phyloP scores from a whole-genome alignment of 2,888 invertebrate species.

The Yponomeuta sedellus region DNA sequence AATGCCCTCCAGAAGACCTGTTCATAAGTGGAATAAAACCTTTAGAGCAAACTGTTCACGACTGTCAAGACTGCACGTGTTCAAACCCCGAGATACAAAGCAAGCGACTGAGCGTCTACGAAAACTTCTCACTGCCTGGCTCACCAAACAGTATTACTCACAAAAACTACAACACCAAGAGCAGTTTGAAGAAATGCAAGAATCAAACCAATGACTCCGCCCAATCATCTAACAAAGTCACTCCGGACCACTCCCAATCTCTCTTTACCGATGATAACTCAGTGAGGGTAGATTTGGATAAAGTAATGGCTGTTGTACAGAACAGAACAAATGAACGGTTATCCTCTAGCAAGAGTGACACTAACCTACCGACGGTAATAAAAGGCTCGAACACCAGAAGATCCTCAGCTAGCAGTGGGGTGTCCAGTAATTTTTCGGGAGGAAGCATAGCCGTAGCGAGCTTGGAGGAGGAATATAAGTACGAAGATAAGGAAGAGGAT shows the following conservation, averaged over 20 bases:
- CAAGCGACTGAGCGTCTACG: conserved; percentile 49
- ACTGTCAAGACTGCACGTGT: conserved; percentile 23
- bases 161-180: conserved; percentile 57
- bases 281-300: conserved; percentile 39
- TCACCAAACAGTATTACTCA: conserved; percentile 59
- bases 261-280: conserved; percentile 38
- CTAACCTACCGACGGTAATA: conserved; percentile 25
- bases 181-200: conserved; percentile 42
- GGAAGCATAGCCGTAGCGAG: conserved; percentile 71
- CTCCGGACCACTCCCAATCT: conserved; percentile 27
- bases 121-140: conserved; percentile 64
- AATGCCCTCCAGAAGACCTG: conserved; percentile 28
- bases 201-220: conserved; percentile 20
- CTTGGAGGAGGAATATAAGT: conserved; percentile 84
- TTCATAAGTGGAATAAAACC: conserved; percentile 53
- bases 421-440: conserved; percentile 57
- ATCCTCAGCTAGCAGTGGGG: conserved; percentile 65
- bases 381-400: conserved; percentile 52
- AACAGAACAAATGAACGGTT: conserved; percentile 62
- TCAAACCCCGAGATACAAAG: conserved; percentile 22
- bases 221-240: conserved; percentile 25
- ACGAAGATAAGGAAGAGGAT: conserved; percentile 83
- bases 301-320: conserved; percentile 52
- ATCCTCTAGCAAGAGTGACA: conserved; percentile 33
- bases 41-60: conserved; percentile 41